phyloP scores from a whole-genome alignment of 23 tunicate genomes.

The Styela clava region DNA sequence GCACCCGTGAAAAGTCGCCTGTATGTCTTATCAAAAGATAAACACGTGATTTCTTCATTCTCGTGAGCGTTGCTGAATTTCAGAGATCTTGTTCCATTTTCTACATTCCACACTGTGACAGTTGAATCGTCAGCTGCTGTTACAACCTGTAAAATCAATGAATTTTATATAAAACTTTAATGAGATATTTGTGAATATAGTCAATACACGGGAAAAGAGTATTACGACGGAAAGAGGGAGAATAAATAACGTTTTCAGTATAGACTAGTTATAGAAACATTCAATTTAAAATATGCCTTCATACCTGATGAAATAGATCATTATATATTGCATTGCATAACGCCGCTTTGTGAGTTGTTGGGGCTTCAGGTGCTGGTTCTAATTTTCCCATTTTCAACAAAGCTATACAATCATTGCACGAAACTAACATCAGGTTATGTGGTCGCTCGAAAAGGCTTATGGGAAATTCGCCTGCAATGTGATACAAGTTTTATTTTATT shows the following conservation, averaged over 20 bases:
- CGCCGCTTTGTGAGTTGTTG: conserved; percentile 89
- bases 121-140: conserved; percentile 83
- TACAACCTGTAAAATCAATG: conserved; percentile 53
- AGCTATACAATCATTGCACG: conserved; percentile 87
- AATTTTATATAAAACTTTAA: neutral
- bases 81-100: conserved; percentile 66
- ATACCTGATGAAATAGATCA: conserved; percentile 78
- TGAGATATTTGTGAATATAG: too few species aligned
- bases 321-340: conserved; percentile 75
- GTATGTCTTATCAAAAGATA: conserved; percentile 59
- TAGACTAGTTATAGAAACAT: too few species aligned
- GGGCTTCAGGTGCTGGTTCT: conserved; percentile 73
- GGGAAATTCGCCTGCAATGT: conserved; percentile 73
- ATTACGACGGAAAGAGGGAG: too few species aligned
- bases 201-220: too few species aligned
- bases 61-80: conserved; percentile 74
- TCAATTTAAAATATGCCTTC: too few species aligned
- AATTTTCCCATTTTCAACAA: conserved; percentile 87
- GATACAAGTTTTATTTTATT: too few species aligned
- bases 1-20: conserved; percentile 89
- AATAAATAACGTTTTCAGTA: too few species aligned
- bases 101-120: conserved; percentile 89
- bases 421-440: conserved; percentile 63
- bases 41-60: conserved; percentile 81
- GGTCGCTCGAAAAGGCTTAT: conserved; percentile 57